Percentiles rank a stretch among this genome's conserved stretches.
These are phyloP conservation scores for Rhynchonycteris naso DNA, from an alignment of 2,797 vertebrate genomes.

Conservation along the genomic window DNA sequence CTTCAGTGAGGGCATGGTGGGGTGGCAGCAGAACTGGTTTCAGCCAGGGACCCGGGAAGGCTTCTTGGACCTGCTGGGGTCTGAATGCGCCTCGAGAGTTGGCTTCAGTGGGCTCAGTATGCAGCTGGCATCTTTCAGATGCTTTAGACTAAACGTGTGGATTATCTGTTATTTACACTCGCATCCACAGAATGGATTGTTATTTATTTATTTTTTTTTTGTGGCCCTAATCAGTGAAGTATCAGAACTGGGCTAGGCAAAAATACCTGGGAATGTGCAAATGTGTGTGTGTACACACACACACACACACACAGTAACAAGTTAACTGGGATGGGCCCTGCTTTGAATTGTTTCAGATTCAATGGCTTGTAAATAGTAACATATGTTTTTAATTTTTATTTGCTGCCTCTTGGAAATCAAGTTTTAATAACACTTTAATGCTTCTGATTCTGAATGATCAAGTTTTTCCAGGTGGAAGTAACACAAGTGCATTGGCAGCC, in stretches of 20 bases:
- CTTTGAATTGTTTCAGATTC: background rate
- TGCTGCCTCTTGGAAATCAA: background rate
- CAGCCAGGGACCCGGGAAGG: background rate
- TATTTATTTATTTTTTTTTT: background rate
- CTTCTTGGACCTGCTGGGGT: background rate
- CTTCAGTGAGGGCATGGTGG: fast-evolving
- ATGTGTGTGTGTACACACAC: background rate
- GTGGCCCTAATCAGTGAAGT: background rate
- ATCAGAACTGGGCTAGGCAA: background rate
- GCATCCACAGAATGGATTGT: background rate
- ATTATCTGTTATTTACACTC: background rate
- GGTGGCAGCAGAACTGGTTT: background rate
- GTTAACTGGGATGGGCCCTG: background rate
- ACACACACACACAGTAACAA: too few relatives aligned
- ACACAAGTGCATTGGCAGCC: background rate
- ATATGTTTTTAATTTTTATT: background rate
- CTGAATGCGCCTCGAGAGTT: background rate
- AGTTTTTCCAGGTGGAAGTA: background rate
- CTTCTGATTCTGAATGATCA: background rate
- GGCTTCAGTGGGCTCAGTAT: background rate
- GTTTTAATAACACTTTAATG: background rate
- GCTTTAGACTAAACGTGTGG: background rate
- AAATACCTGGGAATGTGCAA: background rate
- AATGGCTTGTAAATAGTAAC: background rate
- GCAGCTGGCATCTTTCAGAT: background rate